Evolutionary conservation across 2,888 invertebrate genomes (phyloP).

Genomic region (Schrankia costaestrigalis): DNA sequence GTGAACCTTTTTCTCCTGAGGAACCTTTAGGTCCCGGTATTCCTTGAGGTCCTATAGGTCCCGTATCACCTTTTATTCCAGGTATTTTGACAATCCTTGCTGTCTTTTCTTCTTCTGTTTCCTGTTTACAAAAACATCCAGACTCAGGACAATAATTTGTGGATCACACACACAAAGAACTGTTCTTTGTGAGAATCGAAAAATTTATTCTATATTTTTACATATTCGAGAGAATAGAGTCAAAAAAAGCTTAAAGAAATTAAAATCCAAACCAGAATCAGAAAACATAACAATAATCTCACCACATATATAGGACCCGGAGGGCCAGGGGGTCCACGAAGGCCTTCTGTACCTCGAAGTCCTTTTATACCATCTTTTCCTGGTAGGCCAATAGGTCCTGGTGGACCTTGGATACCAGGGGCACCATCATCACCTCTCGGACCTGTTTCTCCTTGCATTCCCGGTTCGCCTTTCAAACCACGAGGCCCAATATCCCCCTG

Average conservation of each 20-base stretch:
- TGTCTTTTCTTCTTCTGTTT: constrained; percentile 6
- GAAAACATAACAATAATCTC: constrained; percentile 1
- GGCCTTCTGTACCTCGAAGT: constrained; percentile 42
- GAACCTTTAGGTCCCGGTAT: constrained; percentile 4
- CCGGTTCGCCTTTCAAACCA: background rate
- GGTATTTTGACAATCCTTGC: constrained; percentile 1
- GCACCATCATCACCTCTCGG: background rate
- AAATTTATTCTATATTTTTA: too few species aligned
- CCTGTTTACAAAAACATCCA: background rate
- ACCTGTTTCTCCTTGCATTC: constrained; percentile 1
- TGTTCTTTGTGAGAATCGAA: too few species aligned
- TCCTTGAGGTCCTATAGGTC: constrained; percentile 13
- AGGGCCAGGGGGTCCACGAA: constrained; percentile 3
- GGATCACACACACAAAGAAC: too few species aligned
- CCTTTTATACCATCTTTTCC: constrained; percentile 18
- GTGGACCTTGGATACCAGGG: constrained; percentile 11
- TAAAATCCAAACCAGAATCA: too few species aligned
- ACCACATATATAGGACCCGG: constrained; percentile 4
- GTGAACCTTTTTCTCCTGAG: constrained; percentile 14
- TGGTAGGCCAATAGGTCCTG: constrained; percentile 16
- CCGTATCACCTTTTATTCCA: constrained; percentile 5
- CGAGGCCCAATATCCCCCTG: background rate
- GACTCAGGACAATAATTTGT: too few species aligned
- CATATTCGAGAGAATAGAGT: too few species aligned
- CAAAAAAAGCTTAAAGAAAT: too few species aligned